A percentile compares a stretch with the other conserved stretches of the same genome.
Evolutionary conservation across 2,888 invertebrate genomes (phyloP).

Genomic region (Leptarthrus brevirostris): DNA sequence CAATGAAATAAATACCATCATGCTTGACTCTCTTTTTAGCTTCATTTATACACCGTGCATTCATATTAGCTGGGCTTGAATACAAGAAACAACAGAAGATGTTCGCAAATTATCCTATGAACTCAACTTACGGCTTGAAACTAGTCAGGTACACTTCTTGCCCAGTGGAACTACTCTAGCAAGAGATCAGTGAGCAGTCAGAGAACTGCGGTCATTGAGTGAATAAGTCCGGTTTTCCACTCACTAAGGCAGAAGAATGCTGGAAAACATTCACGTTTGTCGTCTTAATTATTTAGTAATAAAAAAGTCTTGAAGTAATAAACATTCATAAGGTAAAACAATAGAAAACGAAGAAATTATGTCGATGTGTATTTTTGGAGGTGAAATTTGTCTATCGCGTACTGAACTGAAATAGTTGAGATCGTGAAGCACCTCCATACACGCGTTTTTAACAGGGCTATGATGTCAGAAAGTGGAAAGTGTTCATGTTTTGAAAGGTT

Average conservation of each 20-base stretch:
- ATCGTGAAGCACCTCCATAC: not conserved
- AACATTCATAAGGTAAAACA: not conserved
- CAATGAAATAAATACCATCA: no score
- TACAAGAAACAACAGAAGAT: no score
- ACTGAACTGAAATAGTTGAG: not conserved
- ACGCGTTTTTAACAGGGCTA: not conserved
- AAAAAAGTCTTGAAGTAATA: slow-evolving; percentile 6
- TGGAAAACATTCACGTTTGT: not conserved
- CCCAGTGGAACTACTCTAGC: not conserved
- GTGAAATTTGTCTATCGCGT: not conserved
- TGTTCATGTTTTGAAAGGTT: slow-evolving; percentile 6
- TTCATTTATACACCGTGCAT: no score
- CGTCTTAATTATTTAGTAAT: not conserved
- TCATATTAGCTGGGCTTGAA: no score
- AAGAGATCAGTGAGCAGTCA: not conserved
- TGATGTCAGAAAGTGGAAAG: slow-evolving; percentile 29
- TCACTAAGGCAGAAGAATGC: not conserved
- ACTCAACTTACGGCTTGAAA: not conserved
- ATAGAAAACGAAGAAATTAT: not conserved
- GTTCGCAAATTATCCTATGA: no score
- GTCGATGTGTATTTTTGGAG: not conserved
- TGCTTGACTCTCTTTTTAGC: no score
- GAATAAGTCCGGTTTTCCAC: slow-evolving; percentile 5
- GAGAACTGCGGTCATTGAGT: not conserved
- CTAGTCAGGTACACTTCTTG: slow-evolving; percentile 13